Base-by-base conservation (phyloP, 2,797 vertebrate species). In the Pantherophis vulpinus region DNA sequence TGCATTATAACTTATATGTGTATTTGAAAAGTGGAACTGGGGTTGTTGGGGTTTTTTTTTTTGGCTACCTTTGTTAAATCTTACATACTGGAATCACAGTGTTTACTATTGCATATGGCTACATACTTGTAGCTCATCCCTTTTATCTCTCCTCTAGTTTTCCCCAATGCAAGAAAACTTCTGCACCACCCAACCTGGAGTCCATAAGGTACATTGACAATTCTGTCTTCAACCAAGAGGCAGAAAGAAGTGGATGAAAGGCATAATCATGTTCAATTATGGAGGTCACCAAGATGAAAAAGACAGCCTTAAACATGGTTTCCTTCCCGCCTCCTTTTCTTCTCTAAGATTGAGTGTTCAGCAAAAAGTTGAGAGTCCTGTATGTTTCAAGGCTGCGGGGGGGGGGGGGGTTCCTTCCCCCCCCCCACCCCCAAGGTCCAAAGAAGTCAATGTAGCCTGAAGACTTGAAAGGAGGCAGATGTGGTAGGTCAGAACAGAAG, bases 391-490 rank as follows among this genome's bases (percentile, higher is more conserved):
- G 10, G 29, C 2, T 58, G 54, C 2, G 0, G 23, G 20, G 11
- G 2, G 37, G 37, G 37, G 37, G 37, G 37, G 37, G 2, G 37
- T 14, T 5, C 29, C 9, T 63, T 13, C 54, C 11, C 13, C 51
- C 51, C 8, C 1, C 51, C n/a, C n/a, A n/a, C 8, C 51, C 51
- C 1, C 51, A n/a, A n/a, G 37, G 25, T 18, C 56, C 2, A 27
- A 42, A 54, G 58, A 59, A 92, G n/a, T 51, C n/a, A 18, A 18
- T 20, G 25, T 12, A 32, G 79, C 27, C 14, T 88, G 29, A 63
- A 27, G n/a, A 12, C 66, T 58, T 87, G 92, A 87, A 86, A 93
- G 79, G 88, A 23, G 79, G 70, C 86, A 90, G 89, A 87, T 70
- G 92, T 58, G 51, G 51, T 42, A 60, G 70, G 16, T 90, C 32